phyloP scores from a whole-genome alignment of 2,113 vertebrate species.

The Oenanthe oenanthe region DNA sequence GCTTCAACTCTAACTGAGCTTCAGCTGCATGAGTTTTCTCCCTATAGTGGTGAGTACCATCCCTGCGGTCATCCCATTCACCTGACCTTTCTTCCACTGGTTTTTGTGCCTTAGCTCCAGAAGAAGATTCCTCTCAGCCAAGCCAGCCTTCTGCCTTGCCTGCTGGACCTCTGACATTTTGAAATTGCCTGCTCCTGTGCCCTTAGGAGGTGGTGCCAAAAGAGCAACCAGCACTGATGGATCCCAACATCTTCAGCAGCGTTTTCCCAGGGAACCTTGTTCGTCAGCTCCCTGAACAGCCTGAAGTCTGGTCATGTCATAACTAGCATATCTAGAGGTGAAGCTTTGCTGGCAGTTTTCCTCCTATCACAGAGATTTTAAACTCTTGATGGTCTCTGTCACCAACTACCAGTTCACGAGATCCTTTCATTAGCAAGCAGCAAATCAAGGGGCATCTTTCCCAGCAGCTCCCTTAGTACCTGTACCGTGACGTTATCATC shows the following conservation, averaged over 20 bases:
- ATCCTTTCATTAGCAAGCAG: neutral
- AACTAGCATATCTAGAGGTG: neutral
- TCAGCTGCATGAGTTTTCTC: neutral
- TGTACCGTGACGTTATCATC: neutral
- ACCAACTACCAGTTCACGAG: neutral
- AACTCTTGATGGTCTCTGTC: neutral
- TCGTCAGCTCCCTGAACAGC: neutral
- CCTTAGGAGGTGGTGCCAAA: neutral
- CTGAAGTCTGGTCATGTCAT: neutral
- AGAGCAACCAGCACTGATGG: neutral
- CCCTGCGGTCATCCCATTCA: neutral
- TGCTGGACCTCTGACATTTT: neutral
- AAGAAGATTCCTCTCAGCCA: neutral
- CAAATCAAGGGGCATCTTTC: neutral
- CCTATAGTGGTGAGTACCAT: rapidly evolving
- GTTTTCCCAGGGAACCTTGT: neutral
- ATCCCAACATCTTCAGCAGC: neutral
- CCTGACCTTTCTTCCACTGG: neutral
- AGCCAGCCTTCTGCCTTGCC: neutral
- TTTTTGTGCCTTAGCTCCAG: neutral
- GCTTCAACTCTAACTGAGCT: neutral
- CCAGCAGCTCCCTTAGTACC: neutral
- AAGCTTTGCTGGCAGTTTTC: neutral
- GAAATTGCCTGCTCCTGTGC: neutral
- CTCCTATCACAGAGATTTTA: neutral